Conservation (phyloP, 2,888 invertebrate species). For the Julus scandinavius region DNA sequence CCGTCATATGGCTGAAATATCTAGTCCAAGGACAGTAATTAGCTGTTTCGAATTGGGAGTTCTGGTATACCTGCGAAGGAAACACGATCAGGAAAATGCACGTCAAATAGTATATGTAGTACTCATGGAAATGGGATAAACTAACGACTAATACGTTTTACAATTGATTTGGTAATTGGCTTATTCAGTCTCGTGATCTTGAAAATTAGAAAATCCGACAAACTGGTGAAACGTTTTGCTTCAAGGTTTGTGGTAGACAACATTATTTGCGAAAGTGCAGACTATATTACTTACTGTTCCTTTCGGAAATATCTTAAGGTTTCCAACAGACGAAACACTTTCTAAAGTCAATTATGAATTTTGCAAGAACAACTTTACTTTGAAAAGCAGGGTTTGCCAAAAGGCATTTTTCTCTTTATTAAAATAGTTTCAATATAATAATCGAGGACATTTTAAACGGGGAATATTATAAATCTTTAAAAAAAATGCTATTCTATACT, state of each 20-base stretch:
- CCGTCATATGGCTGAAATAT: conserved; percentile 47
- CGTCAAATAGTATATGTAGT: not conserved
- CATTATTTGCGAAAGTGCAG: not conserved
- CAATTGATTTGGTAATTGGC: conserved; percentile 3
- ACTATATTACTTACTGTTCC: too few relatives aligned
- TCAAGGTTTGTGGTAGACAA: not conserved
- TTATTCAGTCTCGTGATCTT: not conserved
- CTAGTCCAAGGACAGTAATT: conserved; percentile 51
- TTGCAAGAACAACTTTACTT: not conserved
- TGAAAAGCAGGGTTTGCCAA: not conserved
- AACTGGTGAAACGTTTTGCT: not conserved
- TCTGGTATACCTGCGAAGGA: not conserved
- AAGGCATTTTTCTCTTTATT: not conserved
- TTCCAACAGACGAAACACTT: not conserved
- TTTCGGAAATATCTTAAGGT: too few relatives aligned
- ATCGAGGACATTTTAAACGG: too few relatives aligned
- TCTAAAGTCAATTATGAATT: not conserved
- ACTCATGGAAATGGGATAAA: not conserved
- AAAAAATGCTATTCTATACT: too few relatives aligned
- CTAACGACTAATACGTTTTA: not conserved
- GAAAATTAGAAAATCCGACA: not conserved
- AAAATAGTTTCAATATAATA: too few relatives aligned
- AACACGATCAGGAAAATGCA: conserved; percentile 15
- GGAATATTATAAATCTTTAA: too few relatives aligned
- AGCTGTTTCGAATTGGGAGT: conserved; percentile 39